Evolutionary conservation across 2,888 invertebrate genomes (phyloP).

Genomic region (Branchipolynoe longqiensis): DNA sequence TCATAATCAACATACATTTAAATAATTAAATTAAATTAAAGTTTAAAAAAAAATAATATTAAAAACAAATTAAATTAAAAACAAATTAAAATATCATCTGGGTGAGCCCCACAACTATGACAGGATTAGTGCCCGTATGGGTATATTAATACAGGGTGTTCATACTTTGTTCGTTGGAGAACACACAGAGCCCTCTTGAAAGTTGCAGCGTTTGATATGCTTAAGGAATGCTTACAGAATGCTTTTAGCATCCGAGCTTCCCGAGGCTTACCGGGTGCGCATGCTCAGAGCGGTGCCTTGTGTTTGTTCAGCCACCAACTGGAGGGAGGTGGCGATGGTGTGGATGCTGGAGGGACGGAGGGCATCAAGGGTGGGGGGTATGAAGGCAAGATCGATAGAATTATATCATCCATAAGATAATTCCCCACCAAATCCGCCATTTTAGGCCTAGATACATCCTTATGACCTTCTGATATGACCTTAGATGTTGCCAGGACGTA

Average conservation of each 20-base stretch:
- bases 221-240: slow-evolving; percentile 8
- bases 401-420: slow-evolving; percentile 29
- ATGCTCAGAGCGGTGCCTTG: not conserved
- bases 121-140: not conserved
- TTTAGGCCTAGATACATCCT: no score
- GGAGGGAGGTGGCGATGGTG: not conserved
- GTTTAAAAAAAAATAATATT: no score
- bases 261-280: not conserved
- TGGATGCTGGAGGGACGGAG: no score
- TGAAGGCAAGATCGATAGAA: not conserved
- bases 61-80: no score
- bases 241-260: slow-evolving; percentile 18
- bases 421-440: not conserved
- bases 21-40: no score
- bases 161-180: not conserved
- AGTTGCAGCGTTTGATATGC: slow-evolving; percentile 7
- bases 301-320: slow-evolving; percentile 12
- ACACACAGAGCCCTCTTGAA: not conserved
- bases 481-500: no score
- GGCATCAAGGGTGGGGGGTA: not conserved
- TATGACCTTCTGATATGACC: no score
- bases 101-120: not conserved
- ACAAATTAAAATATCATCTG: not conserved
- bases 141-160: not conserved
- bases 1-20: no score